Evolutionary conservation across 2,113 vertebrate species (phyloP).

Genomic region (Phylloscopus whistleri): DNA sequence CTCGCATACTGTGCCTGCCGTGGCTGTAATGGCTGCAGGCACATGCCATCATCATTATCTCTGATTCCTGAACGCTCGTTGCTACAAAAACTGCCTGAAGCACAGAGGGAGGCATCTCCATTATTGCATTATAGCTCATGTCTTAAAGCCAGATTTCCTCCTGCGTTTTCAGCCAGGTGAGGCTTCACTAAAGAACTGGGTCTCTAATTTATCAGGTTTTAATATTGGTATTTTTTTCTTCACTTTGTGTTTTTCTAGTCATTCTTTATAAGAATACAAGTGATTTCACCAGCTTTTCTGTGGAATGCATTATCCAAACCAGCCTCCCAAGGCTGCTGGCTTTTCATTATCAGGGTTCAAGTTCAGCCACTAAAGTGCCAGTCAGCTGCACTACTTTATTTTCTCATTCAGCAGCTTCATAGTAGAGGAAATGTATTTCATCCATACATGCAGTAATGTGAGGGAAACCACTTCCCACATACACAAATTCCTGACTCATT

Average conservation of each 20-base stretch:
- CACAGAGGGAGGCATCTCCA: not conserved
- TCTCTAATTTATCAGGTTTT: not conserved
- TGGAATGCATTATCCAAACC: not conserved
- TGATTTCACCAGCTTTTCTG: not conserved
- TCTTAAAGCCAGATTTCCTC: not conserved
- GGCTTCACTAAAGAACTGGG: not conserved
- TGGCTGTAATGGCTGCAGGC: not conserved
- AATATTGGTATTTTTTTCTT: not conserved
- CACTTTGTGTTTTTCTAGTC: not conserved
- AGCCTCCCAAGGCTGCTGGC: not conserved
- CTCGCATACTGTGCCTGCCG: not conserved
- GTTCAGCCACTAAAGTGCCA: not conserved
- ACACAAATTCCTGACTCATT: constrained; percentile 54
- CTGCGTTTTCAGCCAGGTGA: not conserved
- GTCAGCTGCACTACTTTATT: constrained; percentile 13
- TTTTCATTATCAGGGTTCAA: constrained; percentile 20
- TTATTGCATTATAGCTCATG: not conserved
- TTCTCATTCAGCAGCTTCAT: constrained; percentile 19
- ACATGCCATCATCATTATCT: not conserved
- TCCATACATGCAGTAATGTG: constrained; percentile 23
- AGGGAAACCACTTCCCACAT: constrained; percentile 62
- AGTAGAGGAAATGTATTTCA: constrained; percentile 46
- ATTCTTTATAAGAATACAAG: not conserved
- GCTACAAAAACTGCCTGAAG: not conserved
- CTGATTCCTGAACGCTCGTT: not conserved